Conservation (phyloP, 2,888 invertebrate species). For the Drosophila setosimentum region DNA sequence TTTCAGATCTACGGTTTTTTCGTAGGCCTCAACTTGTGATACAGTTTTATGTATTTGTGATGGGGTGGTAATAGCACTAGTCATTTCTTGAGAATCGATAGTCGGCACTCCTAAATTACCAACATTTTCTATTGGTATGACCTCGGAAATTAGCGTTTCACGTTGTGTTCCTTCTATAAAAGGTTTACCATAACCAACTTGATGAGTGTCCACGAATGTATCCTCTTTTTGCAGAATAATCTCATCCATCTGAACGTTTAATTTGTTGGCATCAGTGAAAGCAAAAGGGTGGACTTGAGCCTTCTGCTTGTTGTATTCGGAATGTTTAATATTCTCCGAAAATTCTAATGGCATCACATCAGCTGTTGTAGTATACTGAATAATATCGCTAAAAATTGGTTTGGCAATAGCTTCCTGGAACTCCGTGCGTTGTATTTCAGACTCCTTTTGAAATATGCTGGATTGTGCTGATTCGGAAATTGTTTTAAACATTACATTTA, state of each 20-base stretch:
- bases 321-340: conserved; percentile 31
- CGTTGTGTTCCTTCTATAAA: conserved; percentile 71
- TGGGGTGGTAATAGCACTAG: conserved; percentile 27
- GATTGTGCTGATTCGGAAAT: conserved; percentile 50
- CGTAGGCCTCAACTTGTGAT: conserved; percentile 61
- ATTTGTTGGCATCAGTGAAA: conserved; percentile 45
- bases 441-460: conserved; percentile 66
- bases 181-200: conserved; percentile 55
- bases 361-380: conserved; percentile 55
- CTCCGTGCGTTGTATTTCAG: conserved; percentile 26
- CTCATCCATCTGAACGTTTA: conserved; percentile 54
- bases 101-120: conserved; percentile 28
- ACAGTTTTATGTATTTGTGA: conserved; percentile 64
- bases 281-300: conserved; percentile 24
- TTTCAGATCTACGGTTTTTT: conserved; percentile 44
- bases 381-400: conserved; percentile 51
- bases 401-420: conserved; percentile 44
- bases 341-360: conserved; percentile 61
- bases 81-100: conserved; percentile 2
- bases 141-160: conserved; percentile 69
- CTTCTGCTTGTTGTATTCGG: conserved; percentile 7
- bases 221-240: conserved; percentile 69
- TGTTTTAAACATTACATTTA: conserved; percentile 57
- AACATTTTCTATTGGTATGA: conserved; percentile 64
- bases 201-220: conserved; percentile 9